A percentile compares a stretch with the other conserved stretches of the same genome.
Conservation (phyloP, 2,113 vertebrate species). For the Pardalotus punctatus region DNA sequence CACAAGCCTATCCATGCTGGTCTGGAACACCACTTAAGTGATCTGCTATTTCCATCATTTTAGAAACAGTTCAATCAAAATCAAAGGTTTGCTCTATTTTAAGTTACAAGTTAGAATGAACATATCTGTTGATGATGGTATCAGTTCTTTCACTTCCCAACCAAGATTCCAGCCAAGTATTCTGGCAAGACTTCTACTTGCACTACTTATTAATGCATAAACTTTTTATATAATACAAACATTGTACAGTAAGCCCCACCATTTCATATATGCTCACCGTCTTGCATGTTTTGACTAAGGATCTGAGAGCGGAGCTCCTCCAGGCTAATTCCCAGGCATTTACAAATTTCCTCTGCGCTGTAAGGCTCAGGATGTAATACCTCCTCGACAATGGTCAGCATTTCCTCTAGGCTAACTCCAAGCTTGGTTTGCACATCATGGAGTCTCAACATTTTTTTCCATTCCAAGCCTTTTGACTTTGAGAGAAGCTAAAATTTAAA, state of each 20-base stretch:
- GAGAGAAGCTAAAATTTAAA: slow-evolving; percentile 75
- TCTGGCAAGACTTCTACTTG: neutral
- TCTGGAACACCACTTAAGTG: neutral
- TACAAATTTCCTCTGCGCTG: slow-evolving; percentile 87
- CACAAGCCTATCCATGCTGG: neutral
- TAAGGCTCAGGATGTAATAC: slow-evolving; percentile 89
- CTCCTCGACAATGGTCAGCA: slow-evolving; percentile 85
- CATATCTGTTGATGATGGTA: neutral
- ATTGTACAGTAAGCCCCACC: neutral
- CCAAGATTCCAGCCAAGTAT: neutral
- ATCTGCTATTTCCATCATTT: neutral
- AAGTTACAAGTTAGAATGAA: neutral
- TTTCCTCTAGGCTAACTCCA: slow-evolving; percentile 83
- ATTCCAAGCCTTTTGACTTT: slow-evolving; percentile 77
- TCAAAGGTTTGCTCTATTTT: neutral
- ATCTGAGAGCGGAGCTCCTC: slow-evolving; percentile 80
- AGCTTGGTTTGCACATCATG: slow-evolving; percentile 84
- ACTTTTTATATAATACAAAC: neutral
- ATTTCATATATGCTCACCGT: slow-evolving; percentile 76
- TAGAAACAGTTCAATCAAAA: neutral
- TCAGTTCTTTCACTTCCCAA: neutral
- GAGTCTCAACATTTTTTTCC: slow-evolving; percentile 74
- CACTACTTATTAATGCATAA: neutral
- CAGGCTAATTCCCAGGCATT: slow-evolving; percentile 78
- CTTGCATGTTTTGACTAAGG: slow-evolving; percentile 85